A percentile compares a stretch with the other conserved stretches of the same genome.
phyloP scores from a whole-genome alignment of 1,140 invertebrate species.

The Heliconius himera region DNA sequence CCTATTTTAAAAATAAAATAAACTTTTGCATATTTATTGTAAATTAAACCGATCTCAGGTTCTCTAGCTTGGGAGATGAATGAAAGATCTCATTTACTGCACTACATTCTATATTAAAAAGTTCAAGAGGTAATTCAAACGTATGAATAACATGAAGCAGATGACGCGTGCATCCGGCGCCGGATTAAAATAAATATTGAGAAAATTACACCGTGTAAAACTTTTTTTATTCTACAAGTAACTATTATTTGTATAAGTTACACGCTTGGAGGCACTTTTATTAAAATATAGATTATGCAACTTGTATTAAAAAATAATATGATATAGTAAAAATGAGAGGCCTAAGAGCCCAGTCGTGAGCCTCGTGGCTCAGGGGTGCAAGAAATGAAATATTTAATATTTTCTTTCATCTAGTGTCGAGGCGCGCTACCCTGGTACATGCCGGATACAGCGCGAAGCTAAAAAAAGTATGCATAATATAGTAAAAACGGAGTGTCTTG shows the following conservation, averaged over 20 bases:
- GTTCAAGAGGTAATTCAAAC: neutral
- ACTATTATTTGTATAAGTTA: neutral
- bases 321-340: too few species aligned
- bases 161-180: slow-evolving; percentile 20
- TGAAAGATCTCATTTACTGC: slow-evolving; percentile 6
- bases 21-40: neutral
- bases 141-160: slow-evolving; percentile 21
- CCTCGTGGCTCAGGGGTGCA: too few species aligned
- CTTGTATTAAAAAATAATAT: too few species aligned
- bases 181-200: slow-evolving; percentile 13
- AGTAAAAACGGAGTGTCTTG: too few species aligned
- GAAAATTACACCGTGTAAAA: slow-evolving; percentile 7
- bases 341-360: too few species aligned
- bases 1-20: neutral
- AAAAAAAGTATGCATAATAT: too few species aligned
- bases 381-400: too few species aligned
- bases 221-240: neutral
- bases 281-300: neutral
- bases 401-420: too few species aligned
- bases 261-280: neutral
- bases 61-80: neutral
- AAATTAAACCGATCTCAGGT: neutral
- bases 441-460: too few species aligned
- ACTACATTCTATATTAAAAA: slow-evolving; percentile 11
- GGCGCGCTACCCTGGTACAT: too few species aligned